Evolutionary conservation across 2,113 vertebrate genomes (phyloP), one percentile per base, ranked within the genome.

Genomic region (Rattus rattus): DNA sequence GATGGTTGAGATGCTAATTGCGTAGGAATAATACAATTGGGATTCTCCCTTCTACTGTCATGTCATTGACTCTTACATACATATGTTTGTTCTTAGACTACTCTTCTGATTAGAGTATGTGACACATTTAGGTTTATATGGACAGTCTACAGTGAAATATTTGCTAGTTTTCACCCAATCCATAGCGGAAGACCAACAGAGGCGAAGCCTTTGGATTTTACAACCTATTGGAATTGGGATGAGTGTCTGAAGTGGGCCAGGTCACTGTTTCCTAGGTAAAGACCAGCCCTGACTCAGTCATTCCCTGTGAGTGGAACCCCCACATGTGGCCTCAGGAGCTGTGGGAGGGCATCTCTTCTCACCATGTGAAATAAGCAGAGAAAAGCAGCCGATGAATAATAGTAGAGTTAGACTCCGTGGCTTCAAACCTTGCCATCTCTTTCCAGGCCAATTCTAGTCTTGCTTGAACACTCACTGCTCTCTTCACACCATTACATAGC

Each of bases 341-440:
- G 73, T 94, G 85, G 70, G 80, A 73, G 75, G 88, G 69, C 75
- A 92, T 84, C 88, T 56, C 28, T 80, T 79, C 43, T 13, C 24
- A 72, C 47, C n/a, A 19, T 7, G 9, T 39, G 86, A 69, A 88
- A 84, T 52, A 70, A 91, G 30, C 54, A 83, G 81, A 39, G 39
- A 94, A 79, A 22, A 39, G 7, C 75, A 73, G 52, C 39, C 85
- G 89, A 79, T 91, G 39, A 30, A 9, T 77, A 43, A 92, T 39
- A 59, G 76, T 69, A 49, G 72, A 85, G 22, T 19, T 20, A 61
- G 28, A 28, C 30, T 9, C 36, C 0, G 5, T 36, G 67, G 36
- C 61, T 4, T 43, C 39, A 30, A 24, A 7, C 63, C 6, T 69
- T 49, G 72, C 5, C 26, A 24, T 63, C 28, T 26, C 69, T 87